Evolutionary conservation across 2,888 invertebrate species (phyloP), one percentile per base, ranked within the genome.

Genomic region (Dynastes hyllus): DNA sequence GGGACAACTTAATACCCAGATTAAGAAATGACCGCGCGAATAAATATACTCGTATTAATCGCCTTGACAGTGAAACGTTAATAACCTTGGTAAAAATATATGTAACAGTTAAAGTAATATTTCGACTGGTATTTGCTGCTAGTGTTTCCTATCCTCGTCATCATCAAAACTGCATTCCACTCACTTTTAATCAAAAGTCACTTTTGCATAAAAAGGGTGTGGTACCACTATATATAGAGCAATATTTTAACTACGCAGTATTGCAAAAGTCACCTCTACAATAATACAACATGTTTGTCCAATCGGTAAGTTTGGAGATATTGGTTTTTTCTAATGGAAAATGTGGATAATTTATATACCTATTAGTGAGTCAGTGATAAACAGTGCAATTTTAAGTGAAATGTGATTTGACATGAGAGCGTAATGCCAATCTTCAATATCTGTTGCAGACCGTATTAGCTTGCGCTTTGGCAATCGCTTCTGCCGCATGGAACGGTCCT

Each of bases 281-380:
- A 81, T 84, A 82, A 83, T 84, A 83, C 87, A 87, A 87, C 87
- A 88, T 88, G 88, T 87, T 88, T 83, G 87, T 88, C 86, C 87
- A 88, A 87, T 87, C 87, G 88, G 88, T 88, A 87, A 88, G 88
- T 87, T 76, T 32, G 32, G 55, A 51, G 1, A 51, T 27, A 70
- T 3, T 29, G 32, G 13, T 37, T 58, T 1, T 13, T 71, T 58
- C 29, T 27, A n/a, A 69, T 71, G 55, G 29, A n/a, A 8, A 70
- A 53, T 53, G 58, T 16, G 71, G 55, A 55, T 22, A 58, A 50
- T 50, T 0, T 37, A 37, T 37, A 37, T 5, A 37, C 32, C 4
- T 5, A 37, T 2, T 37, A 45, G 45, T 45, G 45, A 45, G 8
- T 2, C 8, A 45, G 45, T 45, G 45, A 45, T 45, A 45, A 11